Conservation (phyloP, 2,888 invertebrate species). For the Thereva unica region DNA sequence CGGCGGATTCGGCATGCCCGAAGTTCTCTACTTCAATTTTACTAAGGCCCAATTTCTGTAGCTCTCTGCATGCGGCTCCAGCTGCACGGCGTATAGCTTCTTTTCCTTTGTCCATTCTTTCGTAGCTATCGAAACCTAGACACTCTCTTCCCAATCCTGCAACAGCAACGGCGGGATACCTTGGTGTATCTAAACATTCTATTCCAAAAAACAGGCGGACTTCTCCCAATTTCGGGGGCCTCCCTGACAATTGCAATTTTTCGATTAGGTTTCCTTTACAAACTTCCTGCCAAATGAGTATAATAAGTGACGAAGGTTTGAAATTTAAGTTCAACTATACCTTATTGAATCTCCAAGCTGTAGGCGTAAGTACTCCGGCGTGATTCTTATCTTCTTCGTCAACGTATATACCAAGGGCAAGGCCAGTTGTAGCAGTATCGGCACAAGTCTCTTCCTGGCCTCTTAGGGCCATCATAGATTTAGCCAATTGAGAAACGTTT, state of each 20-base stretch:
- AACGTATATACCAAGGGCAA: slow-evolving; percentile 68
- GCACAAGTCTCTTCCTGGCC: slow-evolving; percentile 53
- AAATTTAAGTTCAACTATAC: not conserved
- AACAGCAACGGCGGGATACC: slow-evolving; percentile 69
- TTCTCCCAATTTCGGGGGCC: slow-evolving; percentile 60
- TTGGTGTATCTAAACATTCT: slow-evolving; percentile 58
- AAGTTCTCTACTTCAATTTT: slow-evolving; percentile 74
- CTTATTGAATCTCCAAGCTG: slow-evolving; percentile 58
- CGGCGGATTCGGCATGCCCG: slow-evolving; percentile 74
- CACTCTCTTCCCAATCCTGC: slow-evolving; percentile 75
- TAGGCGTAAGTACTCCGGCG: slow-evolving; percentile 64
- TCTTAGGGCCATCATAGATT: slow-evolving; percentile 4
- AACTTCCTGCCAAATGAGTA: slow-evolving; percentile 9
- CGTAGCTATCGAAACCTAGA: slow-evolving; percentile 67
- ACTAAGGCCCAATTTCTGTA: slow-evolving; percentile 62
- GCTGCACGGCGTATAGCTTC: slow-evolving; percentile 75
- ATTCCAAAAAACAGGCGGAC: slow-evolving; percentile 68
- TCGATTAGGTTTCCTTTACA: slow-evolving; percentile 63
- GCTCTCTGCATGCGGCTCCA: slow-evolving; percentile 63
- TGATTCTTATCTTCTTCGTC: slow-evolving; percentile 63
- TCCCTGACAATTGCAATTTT: slow-evolving; percentile 60
- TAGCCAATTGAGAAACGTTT: slow-evolving; percentile 2
- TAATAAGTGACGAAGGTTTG: not conserved
- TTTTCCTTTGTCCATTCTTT: slow-evolving; percentile 73
- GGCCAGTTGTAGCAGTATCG: slow-evolving; percentile 57